Percentiles rank a stretch among this genome's conserved stretches.
Conservation (phyloP, 1,140 invertebrate species). For the Polypedilum vanderplanki region DNA sequence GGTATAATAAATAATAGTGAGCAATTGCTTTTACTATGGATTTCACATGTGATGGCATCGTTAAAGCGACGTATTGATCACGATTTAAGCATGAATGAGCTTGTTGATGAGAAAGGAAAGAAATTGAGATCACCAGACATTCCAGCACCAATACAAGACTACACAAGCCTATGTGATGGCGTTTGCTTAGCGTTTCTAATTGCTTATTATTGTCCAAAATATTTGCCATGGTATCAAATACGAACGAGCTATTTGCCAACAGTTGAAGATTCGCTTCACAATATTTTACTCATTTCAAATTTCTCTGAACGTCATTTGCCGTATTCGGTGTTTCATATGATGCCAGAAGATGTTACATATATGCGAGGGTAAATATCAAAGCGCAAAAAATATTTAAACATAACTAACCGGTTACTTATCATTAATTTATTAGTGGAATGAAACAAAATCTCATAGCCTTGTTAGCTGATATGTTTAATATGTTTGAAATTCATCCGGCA, state of each 20-base stretch:
- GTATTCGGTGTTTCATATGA: conserved; percentile 87
- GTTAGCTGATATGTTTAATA: conserved; percentile 91
- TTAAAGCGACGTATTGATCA: conserved; percentile 57
- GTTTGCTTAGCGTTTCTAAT: conserved; percentile 81
- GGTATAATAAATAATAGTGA: conserved; percentile 61
- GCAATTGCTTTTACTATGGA: conserved; percentile 83
- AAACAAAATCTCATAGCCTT: conserved; percentile 89
- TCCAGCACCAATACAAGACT: conserved; percentile 40
- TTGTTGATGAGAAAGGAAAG: conserved; percentile 40
- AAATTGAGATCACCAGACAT: conserved; percentile 42
- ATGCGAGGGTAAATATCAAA: conserved; percentile 68
- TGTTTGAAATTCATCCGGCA: conserved; percentile 87
- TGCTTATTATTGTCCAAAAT: conserved; percentile 89
- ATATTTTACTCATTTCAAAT: conserved; percentile 79
- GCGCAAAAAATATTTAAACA: not conserved
- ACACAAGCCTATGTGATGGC: conserved; percentile 81
- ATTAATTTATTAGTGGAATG: conserved; percentile 60
- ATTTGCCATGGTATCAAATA: conserved; percentile 67
- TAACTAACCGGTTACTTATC: conserved; percentile 30
- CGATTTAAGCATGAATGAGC: conserved; percentile 41
- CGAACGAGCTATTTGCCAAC: conserved; percentile 62
- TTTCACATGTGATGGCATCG: conserved; percentile 76
- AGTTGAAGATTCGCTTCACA: conserved; percentile 78
- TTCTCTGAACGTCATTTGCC: conserved; percentile 83
- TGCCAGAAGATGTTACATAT: conserved; percentile 92